Base-by-base conservation (phyloP, 2,888 invertebrate genomes). In the Xestoiulus laeticollis region DNA sequence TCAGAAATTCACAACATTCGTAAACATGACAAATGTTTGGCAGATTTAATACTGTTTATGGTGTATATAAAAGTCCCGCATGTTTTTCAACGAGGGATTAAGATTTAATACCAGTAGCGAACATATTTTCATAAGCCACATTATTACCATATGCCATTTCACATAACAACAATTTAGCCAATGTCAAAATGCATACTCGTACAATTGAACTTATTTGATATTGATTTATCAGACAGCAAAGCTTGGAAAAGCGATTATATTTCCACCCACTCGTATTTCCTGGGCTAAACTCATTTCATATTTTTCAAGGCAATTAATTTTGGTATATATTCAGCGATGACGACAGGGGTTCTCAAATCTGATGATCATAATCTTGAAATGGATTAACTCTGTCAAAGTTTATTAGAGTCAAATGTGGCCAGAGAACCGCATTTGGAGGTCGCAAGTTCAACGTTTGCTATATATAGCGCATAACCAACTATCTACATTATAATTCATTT, bases 1-100 rank as follows among this genome's bases (percentile, higher is more conserved):
- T 59, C 59, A 19, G 59, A 59, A 59, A 59, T 6, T 59, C 59
- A 59, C 59, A 19, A 59, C 59, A 59, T 59, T 19, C n/a, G n/a
- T 59, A 59, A 59, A 59, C n/a, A 59, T n/a, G n/a, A 59, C 59
- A 59, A 59, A 59, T 59, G 59, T 59, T 59, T 59, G 59, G 59
- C 59, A 59, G n/a, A 59, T n/a, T 59, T 59, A 48, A 48, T 48
- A 48, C 48, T 48, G 48, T 48, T 48, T 48, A 48, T 59, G 59
- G 59, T 59, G 5, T 6, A n/a, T n/a, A n/a, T n/a, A n/a, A n/a
- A n/a, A 59, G n/a, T 59, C 59, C 59, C 59, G n/a, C 59, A 19
- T 48, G 59, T 59, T 59, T 59, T 59, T 59, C 59, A n/a, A 59
- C 59, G 19, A n/a, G 59, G 59, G 59, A 59, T 59, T 59, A n/a